These are phyloP conservation scores for Anguilla japonica DNA, from an alignment of 2,113 vertebrate genomes.

Conservation along the genomic window DNA sequence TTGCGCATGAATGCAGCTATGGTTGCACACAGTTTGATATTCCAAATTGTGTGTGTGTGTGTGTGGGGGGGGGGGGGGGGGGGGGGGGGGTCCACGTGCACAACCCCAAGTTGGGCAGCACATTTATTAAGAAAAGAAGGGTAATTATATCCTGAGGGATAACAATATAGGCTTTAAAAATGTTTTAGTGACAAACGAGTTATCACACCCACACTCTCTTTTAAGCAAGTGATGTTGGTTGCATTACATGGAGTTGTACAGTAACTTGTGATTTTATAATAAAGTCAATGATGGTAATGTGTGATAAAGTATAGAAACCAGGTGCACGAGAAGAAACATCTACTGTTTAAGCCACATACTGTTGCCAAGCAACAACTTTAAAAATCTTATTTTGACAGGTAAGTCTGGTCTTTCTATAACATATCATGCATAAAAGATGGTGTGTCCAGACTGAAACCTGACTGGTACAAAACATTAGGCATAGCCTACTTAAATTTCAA, in stretches of 20 bases:
- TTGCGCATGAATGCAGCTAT: no score
- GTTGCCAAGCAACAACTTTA: constrained; percentile 25
- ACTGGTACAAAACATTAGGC: not conserved
- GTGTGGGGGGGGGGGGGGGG: no score
- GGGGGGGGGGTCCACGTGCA: no score
- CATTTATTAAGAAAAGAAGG: not conserved
- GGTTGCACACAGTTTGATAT: no score
- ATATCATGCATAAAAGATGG: constrained; percentile 12
- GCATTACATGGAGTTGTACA: not conserved
- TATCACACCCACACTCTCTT: not conserved
- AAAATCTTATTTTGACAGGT: constrained; percentile 8
- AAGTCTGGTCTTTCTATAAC: not conserved
- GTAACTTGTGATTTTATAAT: not conserved
- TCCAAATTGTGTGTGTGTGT: no score
- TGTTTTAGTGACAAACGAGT: not conserved
- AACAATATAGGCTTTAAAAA: not conserved
- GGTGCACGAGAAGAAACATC: not conserved
- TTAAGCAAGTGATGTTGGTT: not conserved
- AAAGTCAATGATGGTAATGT: not conserved
- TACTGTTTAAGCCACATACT: not conserved
- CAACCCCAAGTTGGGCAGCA: no score
- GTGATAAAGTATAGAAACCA: not conserved
- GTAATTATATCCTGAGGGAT: not conserved
- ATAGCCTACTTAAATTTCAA: not conserved
- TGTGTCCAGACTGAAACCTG: constrained; percentile 1